Evolutionary conservation across 2,797 vertebrate species (phyloP).

Genomic region (Esox masquinongy): DNA sequence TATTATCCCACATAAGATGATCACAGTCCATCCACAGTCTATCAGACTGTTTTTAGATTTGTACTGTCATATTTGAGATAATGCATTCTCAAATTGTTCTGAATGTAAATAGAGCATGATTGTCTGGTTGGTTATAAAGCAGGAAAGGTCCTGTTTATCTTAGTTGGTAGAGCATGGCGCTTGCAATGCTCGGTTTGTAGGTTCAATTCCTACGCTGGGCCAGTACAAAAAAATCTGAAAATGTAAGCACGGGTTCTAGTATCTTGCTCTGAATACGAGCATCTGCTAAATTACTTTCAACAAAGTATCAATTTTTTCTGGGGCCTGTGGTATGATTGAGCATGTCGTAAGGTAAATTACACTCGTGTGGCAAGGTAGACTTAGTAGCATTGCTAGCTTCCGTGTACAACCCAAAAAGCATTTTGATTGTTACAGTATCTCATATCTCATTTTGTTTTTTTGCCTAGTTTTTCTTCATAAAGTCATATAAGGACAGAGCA

Average conservation of each 20-base stretch:
- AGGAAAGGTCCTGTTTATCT: not conserved
- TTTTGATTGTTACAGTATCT: not conserved
- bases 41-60: not conserved
- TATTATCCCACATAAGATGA: not conserved
- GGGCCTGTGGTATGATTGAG: slow-evolving; percentile 19
- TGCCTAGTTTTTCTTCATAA: slow-evolving; percentile 41
- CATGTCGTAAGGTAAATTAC: slow-evolving; percentile 16
- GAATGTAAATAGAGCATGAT: not conserved
- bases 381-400: slow-evolving; percentile 48
- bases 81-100: not conserved
- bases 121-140: not conserved
- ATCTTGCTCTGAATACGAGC: no score
- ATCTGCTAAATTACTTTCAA: no score
- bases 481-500: slow-evolving; percentile 32
- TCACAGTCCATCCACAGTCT: not conserved
- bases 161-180: no score
- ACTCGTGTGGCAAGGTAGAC: slow-evolving; percentile 41
- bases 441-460: not conserved
- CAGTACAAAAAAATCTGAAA: no score
- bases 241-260: no score
- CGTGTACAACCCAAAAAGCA: slow-evolving; percentile 43
- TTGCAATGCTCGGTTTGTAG: no score
- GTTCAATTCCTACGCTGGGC: no score
- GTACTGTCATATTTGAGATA: not conserved
- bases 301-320: slow-evolving; percentile 18